Evolutionary conservation across 2,797 vertebrate species (phyloP).

Genomic region (Arrhamphus sclerolepis): DNA sequence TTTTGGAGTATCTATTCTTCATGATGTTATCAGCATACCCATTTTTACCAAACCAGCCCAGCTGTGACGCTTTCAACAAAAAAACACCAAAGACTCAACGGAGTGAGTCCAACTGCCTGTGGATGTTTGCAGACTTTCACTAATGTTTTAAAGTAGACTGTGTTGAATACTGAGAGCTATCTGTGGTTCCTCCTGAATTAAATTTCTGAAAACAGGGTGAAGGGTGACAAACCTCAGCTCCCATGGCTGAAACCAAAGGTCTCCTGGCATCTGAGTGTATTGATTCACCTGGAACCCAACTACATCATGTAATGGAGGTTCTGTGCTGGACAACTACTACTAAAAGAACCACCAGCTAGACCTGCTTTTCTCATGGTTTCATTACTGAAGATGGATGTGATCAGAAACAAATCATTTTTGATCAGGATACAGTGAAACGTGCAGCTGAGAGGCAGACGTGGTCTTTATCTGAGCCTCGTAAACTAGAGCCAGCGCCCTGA

Average conservation of each 20-base stretch:
- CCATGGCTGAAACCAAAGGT: conserved; percentile 17
- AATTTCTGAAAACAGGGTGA: conserved; percentile 16
- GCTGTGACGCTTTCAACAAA: conserved; percentile 9
- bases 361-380: background rate
- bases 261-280: conserved; percentile 36
- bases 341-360: background rate
- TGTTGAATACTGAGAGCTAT: background rate
- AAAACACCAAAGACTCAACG: conserved; percentile 20
- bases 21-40: conserved; percentile 25
- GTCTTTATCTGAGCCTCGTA: conserved; percentile 61
- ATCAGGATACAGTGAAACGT: conserved; percentile 50
- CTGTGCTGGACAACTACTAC: conserved; percentile 26
- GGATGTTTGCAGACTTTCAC: background rate
- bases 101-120: conserved; percentile 7
- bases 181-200: conserved; percentile 7
- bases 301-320: conserved; percentile 43
- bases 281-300: conserved; percentile 56
- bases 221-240: conserved; percentile 12
- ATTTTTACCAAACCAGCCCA: conserved; percentile 38
- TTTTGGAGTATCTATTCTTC: conserved; percentile 27
- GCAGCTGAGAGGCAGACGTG: conserved; percentile 59
- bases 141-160: background rate
- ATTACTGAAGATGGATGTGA: conserved; percentile 31
- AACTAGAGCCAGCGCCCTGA: conserved; percentile 72
- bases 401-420: conserved; percentile 39